A percentile compares a stretch with the other conserved stretches of the same genome.
Conservation (phyloP, 2,113 vertebrate genomes). For the Myotis davidii region DNA sequence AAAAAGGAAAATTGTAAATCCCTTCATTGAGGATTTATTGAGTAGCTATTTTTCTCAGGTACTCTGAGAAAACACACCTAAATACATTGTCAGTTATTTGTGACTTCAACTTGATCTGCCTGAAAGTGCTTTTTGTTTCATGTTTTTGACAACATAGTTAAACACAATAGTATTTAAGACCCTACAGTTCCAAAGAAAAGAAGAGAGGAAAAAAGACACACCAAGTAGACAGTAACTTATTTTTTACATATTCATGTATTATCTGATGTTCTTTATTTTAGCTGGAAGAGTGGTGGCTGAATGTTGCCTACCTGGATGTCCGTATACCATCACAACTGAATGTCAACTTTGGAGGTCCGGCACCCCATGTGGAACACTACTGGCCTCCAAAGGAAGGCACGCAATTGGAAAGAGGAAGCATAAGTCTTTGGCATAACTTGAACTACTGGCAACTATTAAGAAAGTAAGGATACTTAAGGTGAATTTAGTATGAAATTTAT, state of each 20-base stretch:
- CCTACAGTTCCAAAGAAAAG: neutral
- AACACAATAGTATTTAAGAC: neutral
- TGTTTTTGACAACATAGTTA: neutral
- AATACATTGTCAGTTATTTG: neutral
- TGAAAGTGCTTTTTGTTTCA: constrained; percentile 3
- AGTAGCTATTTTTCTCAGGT: neutral
- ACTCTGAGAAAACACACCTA: neutral
- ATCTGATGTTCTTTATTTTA: constrained; percentile 79
- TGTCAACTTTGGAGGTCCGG: constrained; percentile 93
- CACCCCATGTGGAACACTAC: constrained; percentile 91
- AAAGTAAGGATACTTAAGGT: constrained; percentile 85
- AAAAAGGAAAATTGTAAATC: neutral
- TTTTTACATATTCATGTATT: neutral
- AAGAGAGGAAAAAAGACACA: neutral
- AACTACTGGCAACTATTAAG: constrained; percentile 95
- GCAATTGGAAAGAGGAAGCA: constrained; percentile 90
- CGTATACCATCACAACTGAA: constrained; percentile 93
- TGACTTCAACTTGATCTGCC: neutral
- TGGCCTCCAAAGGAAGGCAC: constrained; percentile 93
- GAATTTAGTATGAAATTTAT: constrained; percentile 26
- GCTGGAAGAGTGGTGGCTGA: constrained; percentile 99
- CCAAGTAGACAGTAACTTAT: neutral
- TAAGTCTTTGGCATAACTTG: constrained; percentile 89
- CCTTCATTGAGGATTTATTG: neutral
- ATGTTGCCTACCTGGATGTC: constrained; percentile 92